These are phyloP conservation scores for Cantharis lateralis DNA, from an alignment of 2,888 invertebrate genomes.

Conservation along the genomic window DNA sequence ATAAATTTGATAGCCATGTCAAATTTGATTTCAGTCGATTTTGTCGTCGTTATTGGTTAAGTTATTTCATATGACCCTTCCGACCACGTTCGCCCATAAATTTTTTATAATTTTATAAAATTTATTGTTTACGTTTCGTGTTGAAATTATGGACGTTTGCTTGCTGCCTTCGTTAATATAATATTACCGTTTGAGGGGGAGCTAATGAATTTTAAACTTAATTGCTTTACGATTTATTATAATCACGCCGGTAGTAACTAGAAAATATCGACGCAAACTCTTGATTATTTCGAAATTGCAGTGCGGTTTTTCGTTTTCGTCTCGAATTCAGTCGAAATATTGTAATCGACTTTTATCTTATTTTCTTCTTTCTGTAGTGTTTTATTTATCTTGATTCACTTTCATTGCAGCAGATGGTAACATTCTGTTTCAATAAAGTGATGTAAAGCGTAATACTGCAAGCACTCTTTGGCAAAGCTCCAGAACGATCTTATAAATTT, in stretches of 20 bases:
- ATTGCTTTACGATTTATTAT: background rate
- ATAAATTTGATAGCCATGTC: constrained; percentile 30
- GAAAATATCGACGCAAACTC: background rate
- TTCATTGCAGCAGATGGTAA: constrained; percentile 22
- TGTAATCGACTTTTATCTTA: background rate
- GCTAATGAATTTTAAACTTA: background rate
- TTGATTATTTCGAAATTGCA: background rate
- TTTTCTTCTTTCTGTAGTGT: constrained; percentile 16
- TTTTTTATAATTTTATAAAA: background rate
- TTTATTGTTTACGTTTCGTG: background rate
- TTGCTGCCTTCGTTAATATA: background rate
- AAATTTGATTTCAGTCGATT: constrained; percentile 23
- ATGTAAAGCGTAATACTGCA: constrained; percentile 35
- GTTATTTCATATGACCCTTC: constrained; percentile 1
- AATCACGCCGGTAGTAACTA: background rate
- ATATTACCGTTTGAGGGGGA: background rate
- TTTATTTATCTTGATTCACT: constrained; percentile 30
- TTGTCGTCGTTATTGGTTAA: constrained; percentile 16
- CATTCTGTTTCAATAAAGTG: constrained; percentile 34
- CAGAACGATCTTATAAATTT: constrained; percentile 31
- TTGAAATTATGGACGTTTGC: background rate
- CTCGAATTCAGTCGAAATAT: background rate
- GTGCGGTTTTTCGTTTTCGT: background rate
- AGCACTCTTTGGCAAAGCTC: constrained; percentile 33
- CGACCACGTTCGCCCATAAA: background rate